Conservation (phyloP, 2,888 invertebrate genomes). For the Synergus gifuensis region DNA sequence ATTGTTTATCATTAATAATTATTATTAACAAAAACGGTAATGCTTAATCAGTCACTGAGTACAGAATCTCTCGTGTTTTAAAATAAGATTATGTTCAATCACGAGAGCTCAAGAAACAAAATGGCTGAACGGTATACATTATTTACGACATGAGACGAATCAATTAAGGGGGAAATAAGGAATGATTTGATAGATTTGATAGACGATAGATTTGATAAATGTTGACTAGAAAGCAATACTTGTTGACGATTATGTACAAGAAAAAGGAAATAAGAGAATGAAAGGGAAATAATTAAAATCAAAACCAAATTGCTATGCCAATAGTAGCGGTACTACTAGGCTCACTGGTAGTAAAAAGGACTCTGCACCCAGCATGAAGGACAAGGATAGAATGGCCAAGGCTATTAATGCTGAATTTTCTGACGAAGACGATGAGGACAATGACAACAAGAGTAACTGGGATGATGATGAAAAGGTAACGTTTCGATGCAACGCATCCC, state of each 20-base stretch:
- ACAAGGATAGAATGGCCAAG: slow-evolving; percentile 77
- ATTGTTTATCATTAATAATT: slow-evolving; percentile 19
- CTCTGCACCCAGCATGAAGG: slow-evolving; percentile 74
- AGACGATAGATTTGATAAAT: slow-evolving; percentile 60
- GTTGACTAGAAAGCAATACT: slow-evolving; percentile 52
- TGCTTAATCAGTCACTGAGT: slow-evolving; percentile 20
- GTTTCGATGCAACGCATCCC: slow-evolving; percentile 9
- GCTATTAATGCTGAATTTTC: slow-evolving; percentile 76
- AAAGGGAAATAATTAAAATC: slow-evolving; percentile 71
- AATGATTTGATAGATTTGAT: slow-evolving; percentile 62
- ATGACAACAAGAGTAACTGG: slow-evolving; percentile 73
- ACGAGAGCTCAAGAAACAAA: slow-evolving; percentile 64
- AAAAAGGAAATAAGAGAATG: slow-evolving; percentile 64
- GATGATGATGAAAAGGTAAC: slow-evolving; percentile 74
- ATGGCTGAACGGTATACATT: slow-evolving; percentile 64
- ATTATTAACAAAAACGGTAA: slow-evolving; percentile 12
- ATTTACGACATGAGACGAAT: slow-evolving; percentile 63
- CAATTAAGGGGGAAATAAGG: slow-evolving; percentile 60
- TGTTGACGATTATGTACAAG: slow-evolving; percentile 63
- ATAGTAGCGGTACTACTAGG: slow-evolving; percentile 76
- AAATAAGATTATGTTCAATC: slow-evolving; percentile 63
- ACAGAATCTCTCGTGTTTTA: slow-evolving; percentile 53
- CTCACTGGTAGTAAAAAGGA: slow-evolving; percentile 77
- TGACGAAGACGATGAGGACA: slow-evolving; percentile 73
- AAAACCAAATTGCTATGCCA: slow-evolving; percentile 75